Percentiles rank a stretch among this genome's conserved stretches.
Evolutionary conservation across 1,140 invertebrate genomes (phyloP).

Genomic region (Trichonephila clavata): DNA sequence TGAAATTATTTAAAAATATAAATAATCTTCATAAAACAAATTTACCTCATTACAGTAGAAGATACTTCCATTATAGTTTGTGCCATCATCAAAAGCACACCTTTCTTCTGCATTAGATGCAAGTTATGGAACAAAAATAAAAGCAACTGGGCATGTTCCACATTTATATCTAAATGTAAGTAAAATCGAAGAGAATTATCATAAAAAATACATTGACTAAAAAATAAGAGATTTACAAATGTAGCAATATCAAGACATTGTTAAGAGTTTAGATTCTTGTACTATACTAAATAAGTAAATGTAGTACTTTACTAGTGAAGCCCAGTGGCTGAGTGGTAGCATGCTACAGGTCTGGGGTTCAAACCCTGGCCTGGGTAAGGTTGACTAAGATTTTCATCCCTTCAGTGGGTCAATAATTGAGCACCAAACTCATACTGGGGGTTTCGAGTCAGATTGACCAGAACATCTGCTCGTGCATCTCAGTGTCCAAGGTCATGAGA

Average conservation of each 20-base stretch:
- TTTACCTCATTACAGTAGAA: conserved; percentile 75
- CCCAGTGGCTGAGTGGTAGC: too few species aligned
- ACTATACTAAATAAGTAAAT: too few species aligned
- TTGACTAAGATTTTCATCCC: too few species aligned
- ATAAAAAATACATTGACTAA: neutral
- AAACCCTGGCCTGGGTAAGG: too few species aligned
- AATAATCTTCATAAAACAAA: neutral
- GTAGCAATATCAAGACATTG: neutral
- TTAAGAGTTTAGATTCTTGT: neutral
- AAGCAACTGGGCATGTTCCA: conserved; percentile 96
- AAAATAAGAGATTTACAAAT: neutral
- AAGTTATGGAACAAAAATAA: conserved; percentile 96
- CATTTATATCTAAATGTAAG: conserved; percentile 89
- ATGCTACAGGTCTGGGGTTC: too few species aligned
- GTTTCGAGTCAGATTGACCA: too few species aligned
- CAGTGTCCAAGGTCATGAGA: too few species aligned
- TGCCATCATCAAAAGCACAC: conserved; percentile 87
- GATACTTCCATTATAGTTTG: conserved; percentile 80
- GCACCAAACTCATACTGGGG: too few species aligned
- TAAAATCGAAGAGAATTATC: neutral
- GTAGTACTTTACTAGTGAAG: too few species aligned
- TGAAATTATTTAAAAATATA: too few species aligned
- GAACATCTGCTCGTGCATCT: too few species aligned
- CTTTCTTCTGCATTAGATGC: conserved; percentile 97
- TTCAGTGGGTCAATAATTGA: too few species aligned